phyloP scores from a whole-genome alignment of 2,888 invertebrate genomes.

The Oithona nana region DNA sequence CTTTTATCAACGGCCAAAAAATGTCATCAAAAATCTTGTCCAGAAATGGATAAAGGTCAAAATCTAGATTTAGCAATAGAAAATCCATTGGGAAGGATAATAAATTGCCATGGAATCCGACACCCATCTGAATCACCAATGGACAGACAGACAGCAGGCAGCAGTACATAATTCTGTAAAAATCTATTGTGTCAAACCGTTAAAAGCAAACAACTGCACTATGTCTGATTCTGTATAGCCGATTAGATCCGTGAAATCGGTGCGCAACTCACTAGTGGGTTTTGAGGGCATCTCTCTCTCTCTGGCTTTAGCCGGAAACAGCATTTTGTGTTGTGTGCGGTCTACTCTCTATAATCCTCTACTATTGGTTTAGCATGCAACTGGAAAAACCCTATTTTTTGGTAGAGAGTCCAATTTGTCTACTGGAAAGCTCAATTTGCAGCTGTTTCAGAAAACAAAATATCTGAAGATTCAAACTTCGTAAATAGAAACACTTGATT shows the following conservation, averaged over 20 bases:
- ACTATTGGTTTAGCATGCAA: not conserved
- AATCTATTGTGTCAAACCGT: not conserved
- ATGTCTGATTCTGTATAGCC: not conserved
- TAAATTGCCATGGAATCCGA: not conserved
- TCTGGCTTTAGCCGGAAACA: not conserved
- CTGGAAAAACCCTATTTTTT: not conserved
- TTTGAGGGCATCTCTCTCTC: not conserved
- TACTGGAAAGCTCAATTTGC: not conserved
- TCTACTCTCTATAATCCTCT: not conserved
- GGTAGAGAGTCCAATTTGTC: not conserved
- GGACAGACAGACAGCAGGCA: not conserved
- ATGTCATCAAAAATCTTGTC: too few species aligned
- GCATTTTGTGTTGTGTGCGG: not conserved
- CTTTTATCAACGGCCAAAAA: too few species aligned
- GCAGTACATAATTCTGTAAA: not conserved
- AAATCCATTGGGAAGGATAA: not conserved
- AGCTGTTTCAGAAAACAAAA: not conserved
- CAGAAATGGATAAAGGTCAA: too few species aligned
- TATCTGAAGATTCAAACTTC: too few species aligned
- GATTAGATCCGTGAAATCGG: not conserved
- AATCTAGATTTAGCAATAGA: too few species aligned
- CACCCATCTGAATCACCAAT: too few species aligned
- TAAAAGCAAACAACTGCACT: not conserved
- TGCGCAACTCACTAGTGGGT: not conserved
- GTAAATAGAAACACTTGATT: too few species aligned